These are phyloP conservation scores for Saimiri boliviensis DNA, from an alignment of 2,113 vertebrate genomes.

Conservation along the genomic window DNA sequence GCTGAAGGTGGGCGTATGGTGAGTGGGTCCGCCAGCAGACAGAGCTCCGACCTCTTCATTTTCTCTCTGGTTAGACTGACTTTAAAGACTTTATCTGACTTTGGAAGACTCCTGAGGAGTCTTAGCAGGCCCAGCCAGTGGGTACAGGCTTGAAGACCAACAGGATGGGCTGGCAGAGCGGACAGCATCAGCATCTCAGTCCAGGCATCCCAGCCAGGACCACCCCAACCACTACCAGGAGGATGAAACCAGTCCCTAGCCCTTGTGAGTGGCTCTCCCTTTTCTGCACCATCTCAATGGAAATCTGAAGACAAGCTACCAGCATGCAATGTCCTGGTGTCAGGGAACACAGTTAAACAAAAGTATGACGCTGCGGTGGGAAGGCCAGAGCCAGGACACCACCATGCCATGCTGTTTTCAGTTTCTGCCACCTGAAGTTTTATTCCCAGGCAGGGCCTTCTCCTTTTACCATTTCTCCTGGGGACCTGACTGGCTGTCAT, in stretches of 20 bases:
- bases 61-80: background rate
- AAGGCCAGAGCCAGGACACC: background rate
- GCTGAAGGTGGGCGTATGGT: background rate
- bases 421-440: background rate
- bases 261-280: background rate
- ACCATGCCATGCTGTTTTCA: background rate
- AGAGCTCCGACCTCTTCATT: background rate
- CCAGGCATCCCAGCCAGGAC: background rate
- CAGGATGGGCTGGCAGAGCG: too few species aligned
- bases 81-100: background rate
- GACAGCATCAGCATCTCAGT: background rate
- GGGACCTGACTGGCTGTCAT: background rate
- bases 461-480: background rate
- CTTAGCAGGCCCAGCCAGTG: background rate
- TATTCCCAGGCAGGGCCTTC: background rate
- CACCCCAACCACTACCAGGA: background rate
- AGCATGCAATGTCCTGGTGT: background rate
- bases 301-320: background rate
- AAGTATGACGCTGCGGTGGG: background rate
- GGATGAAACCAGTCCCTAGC: background rate
- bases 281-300: background rate
- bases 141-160: background rate
- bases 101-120: background rate
- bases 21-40: background rate
- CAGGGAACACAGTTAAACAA: background rate